Base-by-base conservation (phyloP, 2,113 vertebrate species). In the Sinocyclocheilus anshuiensis region DNA sequence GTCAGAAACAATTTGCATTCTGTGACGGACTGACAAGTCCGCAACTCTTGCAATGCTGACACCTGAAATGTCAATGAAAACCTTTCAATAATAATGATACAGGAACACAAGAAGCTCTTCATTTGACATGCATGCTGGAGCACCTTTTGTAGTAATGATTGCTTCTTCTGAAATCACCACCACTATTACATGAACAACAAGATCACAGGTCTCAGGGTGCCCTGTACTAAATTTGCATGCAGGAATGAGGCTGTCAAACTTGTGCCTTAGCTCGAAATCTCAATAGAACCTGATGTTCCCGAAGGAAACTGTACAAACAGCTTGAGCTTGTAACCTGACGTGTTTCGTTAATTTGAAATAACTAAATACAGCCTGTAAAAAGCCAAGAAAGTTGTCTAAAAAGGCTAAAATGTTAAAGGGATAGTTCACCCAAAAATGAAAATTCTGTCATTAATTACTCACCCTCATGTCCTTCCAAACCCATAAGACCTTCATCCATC, bases 31-130 rank as follows among this genome's bases (percentile, higher is more conserved):
- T 63, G 82, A 85, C 84, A 88, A 45, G 87, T 18, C 53, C 77
- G 71, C 13, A 71, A 39, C 55, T 72, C 79, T n/a, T 76, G 57
- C 24, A 53, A 39, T 45, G 53, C 22, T 75, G 39, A 76, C 71
- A 55, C 77, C 74, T 86, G 79, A 50, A 75, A 72, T 65, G 45
- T 74, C 76, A 85, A 78, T 88, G 36, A 81, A 75, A 67, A 65
- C 42, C 76, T 87, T 87, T 86, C 81, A 59, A 12, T 82, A 61
- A 15, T 79, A 83, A 84, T 85, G 71, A 74, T 88, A 71, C n/a
- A 57, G 81, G 50, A 29, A 53, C 67, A 50, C 50, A 65, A 75
- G 57, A 18, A 63, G 24, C 55, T 75, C 53, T 61, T 75, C 65
- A 59, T 10, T 48, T 65, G 63, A 45, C 61, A 75, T 74, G 75